Percentiles rank a stretch among this genome's conserved stretches.
These are phyloP conservation scores for Garra rufa DNA, from an alignment of 2,113 vertebrate species.

Conservation along the genomic window DNA sequence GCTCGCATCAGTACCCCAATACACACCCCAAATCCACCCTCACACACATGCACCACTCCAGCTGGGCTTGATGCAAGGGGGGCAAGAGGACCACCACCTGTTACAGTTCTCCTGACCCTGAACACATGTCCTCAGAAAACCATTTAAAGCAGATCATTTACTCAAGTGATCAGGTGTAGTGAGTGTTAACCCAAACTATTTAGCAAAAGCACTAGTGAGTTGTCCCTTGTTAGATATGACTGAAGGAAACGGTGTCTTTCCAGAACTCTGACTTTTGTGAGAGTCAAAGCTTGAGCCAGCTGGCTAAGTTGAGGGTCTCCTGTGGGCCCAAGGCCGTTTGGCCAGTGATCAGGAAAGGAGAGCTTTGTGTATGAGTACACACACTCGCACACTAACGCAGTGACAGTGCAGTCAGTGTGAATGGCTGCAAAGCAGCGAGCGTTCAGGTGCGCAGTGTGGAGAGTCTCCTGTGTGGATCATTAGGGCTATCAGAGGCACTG, in stretches of 20 bases:
- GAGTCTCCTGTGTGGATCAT: slow-evolving; percentile 71
- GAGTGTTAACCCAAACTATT: slow-evolving; percentile 2
- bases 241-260: slow-evolving; percentile 12
- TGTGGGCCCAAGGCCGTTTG: slow-evolving; percentile 26
- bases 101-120: slow-evolving; percentile 7
- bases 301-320: slow-evolving; percentile 43
- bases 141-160: too few relatives aligned
- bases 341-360: slow-evolving; percentile 32
- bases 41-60: slow-evolving; percentile 35
- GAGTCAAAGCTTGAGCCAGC: slow-evolving; percentile 43
- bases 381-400: slow-evolving; percentile 53
- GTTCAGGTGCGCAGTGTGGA: slow-evolving; percentile 41
- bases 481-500: slow-evolving; percentile 76
- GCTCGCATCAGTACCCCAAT: slow-evolving; percentile 46
- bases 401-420: slow-evolving; percentile 35
- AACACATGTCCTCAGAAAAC: slow-evolving; percentile 23
- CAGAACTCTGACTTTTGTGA: slow-evolving; percentile 34
- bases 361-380: slow-evolving; percentile 27
- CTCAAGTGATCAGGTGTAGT: not conserved
- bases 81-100: slow-evolving; percentile 41
- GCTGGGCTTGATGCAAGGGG: slow-evolving; percentile 9
- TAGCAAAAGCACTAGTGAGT: not conserved
- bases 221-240: slow-evolving; percentile 1
- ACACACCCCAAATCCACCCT: slow-evolving; percentile 38
- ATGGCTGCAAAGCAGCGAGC: slow-evolving; percentile 29